phyloP scores from a whole-genome alignment of 2,113 vertebrate species.

The Parus major region DNA sequence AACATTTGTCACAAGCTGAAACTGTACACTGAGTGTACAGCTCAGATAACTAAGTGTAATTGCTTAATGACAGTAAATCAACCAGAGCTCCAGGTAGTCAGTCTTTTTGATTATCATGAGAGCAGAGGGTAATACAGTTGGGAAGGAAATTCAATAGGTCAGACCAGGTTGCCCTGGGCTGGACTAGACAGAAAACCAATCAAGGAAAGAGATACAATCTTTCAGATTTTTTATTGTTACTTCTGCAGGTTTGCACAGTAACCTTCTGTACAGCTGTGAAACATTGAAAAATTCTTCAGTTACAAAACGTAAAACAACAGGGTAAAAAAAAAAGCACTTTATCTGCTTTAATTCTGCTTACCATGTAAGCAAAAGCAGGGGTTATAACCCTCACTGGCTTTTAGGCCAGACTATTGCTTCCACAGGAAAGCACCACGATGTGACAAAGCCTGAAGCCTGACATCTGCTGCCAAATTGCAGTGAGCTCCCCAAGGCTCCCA shows the following conservation, averaged over 20 bases:
- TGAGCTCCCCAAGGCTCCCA: not conserved
- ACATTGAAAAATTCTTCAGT: not conserved
- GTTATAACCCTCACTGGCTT: not conserved
- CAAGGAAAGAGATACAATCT: not conserved
- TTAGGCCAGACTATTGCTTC: not conserved
- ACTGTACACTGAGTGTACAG: not conserved
- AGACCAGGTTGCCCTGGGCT: not conserved
- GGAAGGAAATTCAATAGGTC: constrained; percentile 28
- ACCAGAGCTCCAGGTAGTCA: not conserved
- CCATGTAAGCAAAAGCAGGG: not conserved
- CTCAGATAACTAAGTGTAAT: not conserved
- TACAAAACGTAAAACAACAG: not conserved
- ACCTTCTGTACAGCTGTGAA: not conserved
- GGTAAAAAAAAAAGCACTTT: not conserved
- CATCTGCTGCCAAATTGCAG: not conserved
- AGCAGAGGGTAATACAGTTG: not conserved
- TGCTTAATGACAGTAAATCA: not conserved
- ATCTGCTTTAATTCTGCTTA: not conserved
- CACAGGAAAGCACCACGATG: not conserved
- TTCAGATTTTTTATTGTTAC: not conserved
- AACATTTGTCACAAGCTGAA: not conserved
- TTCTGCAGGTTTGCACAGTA: not conserved
- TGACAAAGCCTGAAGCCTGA: not conserved
- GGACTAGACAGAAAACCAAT: not conserved
- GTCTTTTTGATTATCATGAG: not conserved